Evolutionary conservation across 2,797 vertebrate genomes (phyloP), one percentile per base, ranked within the genome.

Genomic region (Ambastaia sidthimunki): DNA sequence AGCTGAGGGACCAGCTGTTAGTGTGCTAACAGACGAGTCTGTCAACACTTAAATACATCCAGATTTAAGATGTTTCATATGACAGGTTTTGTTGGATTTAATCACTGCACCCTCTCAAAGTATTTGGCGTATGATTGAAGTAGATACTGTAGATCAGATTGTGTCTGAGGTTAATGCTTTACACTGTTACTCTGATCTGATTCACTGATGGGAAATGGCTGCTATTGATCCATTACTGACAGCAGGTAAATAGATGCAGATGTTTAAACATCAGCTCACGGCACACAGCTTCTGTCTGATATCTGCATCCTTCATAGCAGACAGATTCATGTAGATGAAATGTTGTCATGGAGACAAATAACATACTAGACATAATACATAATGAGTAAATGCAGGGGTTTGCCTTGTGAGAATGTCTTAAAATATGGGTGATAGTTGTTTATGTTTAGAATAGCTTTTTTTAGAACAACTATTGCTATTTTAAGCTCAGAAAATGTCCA

Each of bases 181-280:
- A 50, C 28, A 10, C 23, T 7, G 15, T 23, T 28, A 11, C 9
- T 55, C 48, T 13, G 62, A 55, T 68, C 31, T 67, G 63, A 55
- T 68, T 76, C 31, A 76, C n/a, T 76, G 37, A 67, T n/a, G 31
- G 9, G 34, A 66, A 75, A 75, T 75, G 60, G 60, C 47, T 66
- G 60, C 19, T 57, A 67, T 76, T 57, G 74, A 76, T 67, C 74
- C 63, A 67, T 76, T 54, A 67, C 62, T 54, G 48, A 31, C 62
- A 67, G 25, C 54, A 15, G 44, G 48, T 54, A 12, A 2, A 34
- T 5, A 34, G 31, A n/a, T n/a, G 28, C 60, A 75, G 60, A 75
- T 52, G 59, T 44, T n/a, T n/a, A n/a, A n/a, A 23, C 18, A 52
- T 12, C 18, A 6, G 11, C 44, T 65, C 18, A 10, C 16, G 1